Base-by-base conservation (phyloP, 92 coral and sea anemone species). In the Palythoa grandiflora region DNA sequence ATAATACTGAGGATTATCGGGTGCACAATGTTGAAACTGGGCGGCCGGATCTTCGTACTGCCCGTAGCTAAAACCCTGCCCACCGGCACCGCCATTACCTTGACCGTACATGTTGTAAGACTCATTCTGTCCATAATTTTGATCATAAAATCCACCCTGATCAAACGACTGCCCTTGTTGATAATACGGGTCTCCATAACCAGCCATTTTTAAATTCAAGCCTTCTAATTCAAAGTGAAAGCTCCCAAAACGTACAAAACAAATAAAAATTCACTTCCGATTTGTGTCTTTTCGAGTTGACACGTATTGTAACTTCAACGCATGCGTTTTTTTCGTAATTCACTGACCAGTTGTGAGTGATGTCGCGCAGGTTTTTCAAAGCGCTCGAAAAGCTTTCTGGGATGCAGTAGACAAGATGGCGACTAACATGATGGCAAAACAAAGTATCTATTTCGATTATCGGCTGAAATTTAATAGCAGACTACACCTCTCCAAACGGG, bases 91-190 rank as follows among this genome's bases (percentile, higher is more conserved):
- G 63, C 88, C 81, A 36, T 66, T 71, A 28, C 28, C 28, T 75
- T 71, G 54, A 71, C 65, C 75, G 57, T 90, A 85, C 72, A 57
- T 63, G 15, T 54, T 72, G 66, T 81, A 61, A 3, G 91, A 87
- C 53, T 40, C 48, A 38, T 73, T 91, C 77, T 96, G 96, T 11
- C 92, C 98, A 75, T 94, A 95, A 77, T 88, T 91, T 55, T 94
- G 59, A 12, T 79, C 77, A 68, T 95, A 97, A 86, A 97, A 97
- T 51, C 99, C 98, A 52, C 91, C 97, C 78, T 95, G 96, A 79
- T 93, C 93, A 88, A 92, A 97, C 52, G 94, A 89, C 61, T 91
- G 96, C 6, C 88, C 83, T 16, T 89, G 92, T 36, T 94, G 91
- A 74, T 95, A 89, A 68, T 91, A 91, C 19, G 89, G 87, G 60